phyloP scores from a whole-genome alignment of 2,888 invertebrate species.

The Drosophila falleni region DNA sequence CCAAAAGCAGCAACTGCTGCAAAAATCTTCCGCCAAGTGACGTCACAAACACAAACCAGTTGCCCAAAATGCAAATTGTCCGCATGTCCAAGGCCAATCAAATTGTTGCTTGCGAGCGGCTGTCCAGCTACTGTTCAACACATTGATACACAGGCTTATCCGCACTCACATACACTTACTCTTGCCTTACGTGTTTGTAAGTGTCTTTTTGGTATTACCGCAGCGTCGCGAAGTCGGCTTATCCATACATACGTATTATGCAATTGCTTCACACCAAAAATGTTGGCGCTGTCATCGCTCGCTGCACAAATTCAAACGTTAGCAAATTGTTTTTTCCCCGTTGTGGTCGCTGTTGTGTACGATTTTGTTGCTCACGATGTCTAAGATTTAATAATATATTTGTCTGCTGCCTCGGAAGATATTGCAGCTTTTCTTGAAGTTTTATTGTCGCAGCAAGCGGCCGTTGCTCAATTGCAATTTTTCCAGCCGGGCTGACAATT shows the following conservation, averaged over 20 bases:
- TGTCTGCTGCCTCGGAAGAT: conserved; percentile 63
- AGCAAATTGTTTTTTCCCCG: conserved; percentile 27
- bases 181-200: conserved; percentile 32
- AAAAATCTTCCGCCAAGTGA: conserved; percentile 71
- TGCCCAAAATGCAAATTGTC: conserved; percentile 63
- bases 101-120: conserved; percentile 26
- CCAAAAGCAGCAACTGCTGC: conserved; percentile 25
- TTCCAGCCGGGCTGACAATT: conserved; percentile 51
- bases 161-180: conserved; percentile 17
- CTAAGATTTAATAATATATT: conserved; percentile 64
- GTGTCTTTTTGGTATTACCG: conserved; percentile 63
- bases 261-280: conserved; percentile 46
- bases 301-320: conserved; percentile 45
- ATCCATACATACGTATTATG: conserved; percentile 65
- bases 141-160: conserved; percentile 18
- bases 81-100: conserved; percentile 68
- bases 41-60: conserved; percentile 68
- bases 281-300: conserved; percentile 48
- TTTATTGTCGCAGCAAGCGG: conserved; percentile 34
- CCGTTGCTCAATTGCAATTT: conserved; percentile 62
- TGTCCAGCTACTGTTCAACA: conserved; percentile 38
- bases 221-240: conserved; percentile 48
- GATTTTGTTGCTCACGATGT: conserved; percentile 44
- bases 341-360: background rate
- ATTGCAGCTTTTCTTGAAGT: conserved; percentile 42